A percentile compares a stretch with the other conserved stretches of the same genome.
Evolutionary conservation across 1,140 invertebrate genomes (phyloP).

Genomic region (Cyclargus thomasi): DNA sequence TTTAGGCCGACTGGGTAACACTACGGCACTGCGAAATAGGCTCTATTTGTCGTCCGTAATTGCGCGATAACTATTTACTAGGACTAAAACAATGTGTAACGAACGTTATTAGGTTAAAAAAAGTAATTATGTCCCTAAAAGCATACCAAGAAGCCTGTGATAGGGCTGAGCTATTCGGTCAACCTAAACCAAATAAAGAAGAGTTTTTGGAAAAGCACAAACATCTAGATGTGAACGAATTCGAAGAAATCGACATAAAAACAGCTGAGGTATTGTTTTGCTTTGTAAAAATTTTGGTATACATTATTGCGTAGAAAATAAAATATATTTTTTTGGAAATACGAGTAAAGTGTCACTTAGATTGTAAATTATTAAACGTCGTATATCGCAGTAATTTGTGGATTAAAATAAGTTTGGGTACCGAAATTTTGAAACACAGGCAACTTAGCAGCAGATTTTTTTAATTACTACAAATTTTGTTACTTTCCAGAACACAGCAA

Average conservation of each 20-base stretch:
- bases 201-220: conserved; percentile 78
- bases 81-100: neutral
- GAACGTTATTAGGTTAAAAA: conserved; percentile 18
- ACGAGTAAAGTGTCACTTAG: no score
- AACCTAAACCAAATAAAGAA: conserved; percentile 79
- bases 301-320: no score
- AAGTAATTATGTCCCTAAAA: conserved; percentile 73
- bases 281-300: no score
- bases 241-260: conserved; percentile 71
- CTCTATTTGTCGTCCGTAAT: neutral
- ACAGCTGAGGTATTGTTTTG: conserved; percentile 62
- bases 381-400: no score
- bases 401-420: no score
- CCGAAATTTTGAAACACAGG: no score
- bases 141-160: conserved; percentile 84
- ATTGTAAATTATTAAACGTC: no score
- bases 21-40: neutral
- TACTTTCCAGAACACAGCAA: conserved; percentile 56
- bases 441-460: no score
- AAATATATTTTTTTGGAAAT: no score
- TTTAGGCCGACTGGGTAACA: neutral
- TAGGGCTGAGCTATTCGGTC: conserved; percentile 82
- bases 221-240: conserved; percentile 63
- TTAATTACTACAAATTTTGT: neutral
- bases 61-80: neutral